phyloP scores from a whole-genome alignment of 2,888 invertebrate genomes.

The Sinotaia quadrata region DNA sequence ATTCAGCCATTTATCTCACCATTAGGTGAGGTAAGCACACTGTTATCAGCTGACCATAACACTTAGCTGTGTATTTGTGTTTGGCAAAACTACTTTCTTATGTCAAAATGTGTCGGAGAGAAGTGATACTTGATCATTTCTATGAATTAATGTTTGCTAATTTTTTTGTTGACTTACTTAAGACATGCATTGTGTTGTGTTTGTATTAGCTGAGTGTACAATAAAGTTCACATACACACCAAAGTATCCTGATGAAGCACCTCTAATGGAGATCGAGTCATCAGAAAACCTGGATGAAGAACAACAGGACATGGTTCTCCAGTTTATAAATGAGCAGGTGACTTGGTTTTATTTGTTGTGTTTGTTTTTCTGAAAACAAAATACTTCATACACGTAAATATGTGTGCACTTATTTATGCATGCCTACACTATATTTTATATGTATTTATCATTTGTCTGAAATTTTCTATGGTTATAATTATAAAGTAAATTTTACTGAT shows the following conservation, averaged over 20 bases:
- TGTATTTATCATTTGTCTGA: background rate
- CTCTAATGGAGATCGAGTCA: conserved; percentile 81
- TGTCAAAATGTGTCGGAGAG: too few species aligned
- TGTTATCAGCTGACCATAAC: too few species aligned
- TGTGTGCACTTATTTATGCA: background rate
- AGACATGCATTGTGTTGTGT: conserved; percentile 7
- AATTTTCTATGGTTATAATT: background rate
- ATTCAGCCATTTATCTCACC: too few species aligned
- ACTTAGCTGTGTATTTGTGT: too few species aligned
- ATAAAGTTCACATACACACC: conserved; percentile 87
- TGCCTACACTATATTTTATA: background rate
- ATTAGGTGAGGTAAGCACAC: too few species aligned
- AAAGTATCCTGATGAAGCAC: conserved; percentile 91
- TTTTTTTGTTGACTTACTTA: too few species aligned
- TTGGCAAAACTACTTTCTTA: too few species aligned
- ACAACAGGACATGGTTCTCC: conserved; percentile 49
- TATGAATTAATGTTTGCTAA: too few species aligned
- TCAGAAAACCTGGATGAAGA: conserved; percentile 78
- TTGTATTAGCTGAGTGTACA: conserved; percentile 67
- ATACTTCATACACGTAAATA: background rate
- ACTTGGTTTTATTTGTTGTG: background rate
- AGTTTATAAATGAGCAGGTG: conserved; percentile 62
- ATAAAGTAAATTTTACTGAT: too few species aligned
- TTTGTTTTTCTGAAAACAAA: conserved; percentile 15
- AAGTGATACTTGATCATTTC: too few species aligned